Evolutionary conservation across 2,113 vertebrate species (phyloP).

Genomic region (Stegastes partitus): DNA sequence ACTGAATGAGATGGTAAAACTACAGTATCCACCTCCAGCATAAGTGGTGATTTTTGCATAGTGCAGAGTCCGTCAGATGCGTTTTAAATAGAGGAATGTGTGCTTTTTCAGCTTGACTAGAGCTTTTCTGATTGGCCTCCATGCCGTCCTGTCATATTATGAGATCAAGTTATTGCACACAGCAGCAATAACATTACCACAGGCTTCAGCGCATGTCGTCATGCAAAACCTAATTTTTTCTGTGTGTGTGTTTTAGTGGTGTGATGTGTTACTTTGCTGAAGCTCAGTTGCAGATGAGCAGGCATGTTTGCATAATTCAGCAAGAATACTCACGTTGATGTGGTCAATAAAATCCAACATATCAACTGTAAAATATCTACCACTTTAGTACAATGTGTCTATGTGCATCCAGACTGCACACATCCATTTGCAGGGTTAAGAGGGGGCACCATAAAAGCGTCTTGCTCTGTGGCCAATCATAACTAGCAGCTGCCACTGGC

Average conservation of each 20-base stretch:
- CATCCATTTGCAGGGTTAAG: slow-evolving; percentile 4
- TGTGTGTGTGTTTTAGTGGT: neutral
- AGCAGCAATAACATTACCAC: neutral
- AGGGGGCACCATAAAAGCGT: neutral
- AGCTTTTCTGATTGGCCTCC: neutral
- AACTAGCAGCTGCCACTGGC: slow-evolving; percentile 2
- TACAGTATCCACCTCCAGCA: slow-evolving; percentile 11
- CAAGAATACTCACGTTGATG: neutral
- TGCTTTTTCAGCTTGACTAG: neutral
- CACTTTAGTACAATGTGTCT: neutral
- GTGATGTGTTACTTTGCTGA: neutral
- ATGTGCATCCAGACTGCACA: neutral
- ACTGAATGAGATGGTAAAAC: slow-evolving; percentile 18
- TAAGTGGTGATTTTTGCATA: slow-evolving; percentile 1
- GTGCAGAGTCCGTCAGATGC: neutral
- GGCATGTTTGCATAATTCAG: too few species aligned
- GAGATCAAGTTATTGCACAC: neutral
- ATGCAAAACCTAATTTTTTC: neutral
- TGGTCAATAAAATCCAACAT: neutral
- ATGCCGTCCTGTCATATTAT: neutral
- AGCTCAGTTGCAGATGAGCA: neutral
- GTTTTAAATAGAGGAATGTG: neutral
- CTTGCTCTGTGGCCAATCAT: neutral
- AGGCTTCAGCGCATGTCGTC: neutral
- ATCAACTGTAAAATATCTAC: neutral